These are phyloP conservation scores for Trilocha varians DNA, from an alignment of 2,888 invertebrate genomes.

Conservation along the genomic window DNA sequence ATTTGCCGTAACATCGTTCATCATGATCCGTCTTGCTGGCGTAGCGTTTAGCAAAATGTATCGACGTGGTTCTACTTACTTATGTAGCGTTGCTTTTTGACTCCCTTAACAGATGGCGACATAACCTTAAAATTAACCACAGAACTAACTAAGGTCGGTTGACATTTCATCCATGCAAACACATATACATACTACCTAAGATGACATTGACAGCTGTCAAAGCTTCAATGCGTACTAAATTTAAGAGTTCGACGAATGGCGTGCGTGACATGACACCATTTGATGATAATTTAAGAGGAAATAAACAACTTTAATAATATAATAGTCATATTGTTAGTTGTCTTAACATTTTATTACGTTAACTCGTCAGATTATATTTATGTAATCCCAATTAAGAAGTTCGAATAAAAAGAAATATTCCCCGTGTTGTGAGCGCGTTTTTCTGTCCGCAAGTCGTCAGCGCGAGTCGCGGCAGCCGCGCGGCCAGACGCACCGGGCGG, in stretches of 20 bases:
- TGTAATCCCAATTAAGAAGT: too few relatives aligned
- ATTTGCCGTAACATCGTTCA: conserved; percentile 21
- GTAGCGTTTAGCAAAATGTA: conserved; percentile 22
- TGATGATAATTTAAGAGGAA: background rate
- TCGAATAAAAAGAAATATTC: background rate
- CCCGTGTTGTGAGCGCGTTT: conserved; percentile 1
- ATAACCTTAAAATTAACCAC: background rate
- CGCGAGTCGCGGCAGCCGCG: conserved; percentile 24
- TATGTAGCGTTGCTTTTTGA: background rate
- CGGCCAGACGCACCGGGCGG: conserved; percentile 33
- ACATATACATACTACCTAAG: background rate
- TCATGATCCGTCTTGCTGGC: conserved; percentile 29
- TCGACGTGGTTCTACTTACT: conserved; percentile 12
- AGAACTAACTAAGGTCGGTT: background rate
- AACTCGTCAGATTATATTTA: background rate
- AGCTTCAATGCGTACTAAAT: conserved; percentile 1
- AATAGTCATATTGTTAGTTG: background rate
- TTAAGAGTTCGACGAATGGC: conserved; percentile 9
- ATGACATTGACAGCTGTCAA: background rate
- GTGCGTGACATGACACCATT: background rate
- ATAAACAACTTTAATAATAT: background rate
- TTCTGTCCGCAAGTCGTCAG: conserved; percentile 10
- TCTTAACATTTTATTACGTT: background rate
- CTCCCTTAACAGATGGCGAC: background rate
- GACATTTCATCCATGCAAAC: background rate